A percentile compares a stretch with the other conserved stretches of the same genome.
Conservation (phyloP, 2,888 invertebrate species). For the Poecilobothrus nobilitatus region DNA sequence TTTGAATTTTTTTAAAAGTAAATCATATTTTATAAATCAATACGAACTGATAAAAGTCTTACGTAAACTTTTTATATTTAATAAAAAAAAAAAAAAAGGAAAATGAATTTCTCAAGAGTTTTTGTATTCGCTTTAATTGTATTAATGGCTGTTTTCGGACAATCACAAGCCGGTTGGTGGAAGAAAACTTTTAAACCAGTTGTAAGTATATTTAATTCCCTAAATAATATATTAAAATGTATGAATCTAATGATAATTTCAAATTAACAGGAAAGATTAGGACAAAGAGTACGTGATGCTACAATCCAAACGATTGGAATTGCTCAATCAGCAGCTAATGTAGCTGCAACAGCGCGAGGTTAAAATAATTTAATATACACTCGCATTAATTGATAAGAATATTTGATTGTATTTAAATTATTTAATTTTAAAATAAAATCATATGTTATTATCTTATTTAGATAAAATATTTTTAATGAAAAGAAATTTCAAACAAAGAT, state of each 20-base stretch:
- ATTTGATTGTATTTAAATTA: no score
- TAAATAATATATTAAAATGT: conserved; percentile 23
- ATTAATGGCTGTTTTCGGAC: conserved; percentile 17
- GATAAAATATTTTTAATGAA: no score
- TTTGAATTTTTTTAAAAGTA: no score
- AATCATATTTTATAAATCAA: no score
- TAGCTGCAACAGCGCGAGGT: background rate
- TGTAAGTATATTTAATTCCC: conserved; percentile 24
- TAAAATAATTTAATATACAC: background rate
- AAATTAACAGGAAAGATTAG: conserved; percentile 18
- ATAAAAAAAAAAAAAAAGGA: no score
- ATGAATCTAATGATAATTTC: background rate
- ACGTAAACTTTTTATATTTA: no score
- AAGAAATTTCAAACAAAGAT: no score
- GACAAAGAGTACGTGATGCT: conserved; percentile 11
- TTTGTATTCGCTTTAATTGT: conserved; percentile 14
- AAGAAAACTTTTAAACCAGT: conserved; percentile 20
- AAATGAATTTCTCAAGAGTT: conserved; percentile 19
- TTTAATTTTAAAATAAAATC: no score
- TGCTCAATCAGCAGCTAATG: conserved; percentile 7
- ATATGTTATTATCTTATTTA: no score
- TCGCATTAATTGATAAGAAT: no score
- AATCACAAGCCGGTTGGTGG: conserved; percentile 20
- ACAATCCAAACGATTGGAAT: conserved; percentile 8
- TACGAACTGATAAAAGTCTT: no score